phyloP scores from a whole-genome alignment of 2,888 invertebrate genomes.

The Plutella xylostella region DNA sequence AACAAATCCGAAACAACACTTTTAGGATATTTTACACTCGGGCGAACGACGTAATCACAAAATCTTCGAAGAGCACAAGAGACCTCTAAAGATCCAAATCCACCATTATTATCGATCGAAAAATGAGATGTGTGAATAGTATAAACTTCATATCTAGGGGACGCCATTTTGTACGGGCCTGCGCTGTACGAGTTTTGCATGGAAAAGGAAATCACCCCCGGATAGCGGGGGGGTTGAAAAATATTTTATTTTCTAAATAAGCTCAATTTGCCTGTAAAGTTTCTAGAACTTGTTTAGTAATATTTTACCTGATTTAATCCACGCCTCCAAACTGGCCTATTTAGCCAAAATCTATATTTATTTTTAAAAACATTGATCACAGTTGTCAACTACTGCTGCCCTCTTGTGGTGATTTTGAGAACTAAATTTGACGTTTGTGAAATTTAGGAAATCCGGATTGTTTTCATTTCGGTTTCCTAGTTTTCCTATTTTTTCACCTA shows the following conservation, averaged over 20 bases:
- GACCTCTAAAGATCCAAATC: slow-evolving; percentile 61
- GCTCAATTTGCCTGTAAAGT: slow-evolving; percentile 1
- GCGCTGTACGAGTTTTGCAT: slow-evolving; percentile 69
- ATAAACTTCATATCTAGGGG: slow-evolving; percentile 63
- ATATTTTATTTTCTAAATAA: slow-evolving; percentile 29
- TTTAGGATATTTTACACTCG: slow-evolving; percentile 53
- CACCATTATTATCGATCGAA: slow-evolving; percentile 76
- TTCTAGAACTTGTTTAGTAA: slow-evolving; percentile 16
- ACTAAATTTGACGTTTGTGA: slow-evolving; percentile 41
- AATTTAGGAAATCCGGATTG: no score
- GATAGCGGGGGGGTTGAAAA: slow-evolving; percentile 50
- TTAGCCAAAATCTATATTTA: slow-evolving; percentile 47
- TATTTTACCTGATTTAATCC: slow-evolving; percentile 31
- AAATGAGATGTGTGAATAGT: slow-evolving; percentile 56
- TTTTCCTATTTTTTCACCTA: no score
- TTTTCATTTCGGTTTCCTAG: no score
- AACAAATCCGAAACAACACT: slow-evolving; percentile 61
- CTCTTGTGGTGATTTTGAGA: slow-evolving; percentile 40
- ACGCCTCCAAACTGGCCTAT: slow-evolving; percentile 21
- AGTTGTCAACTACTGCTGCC: slow-evolving; percentile 47
- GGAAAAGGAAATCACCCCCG: slow-evolving; percentile 66
- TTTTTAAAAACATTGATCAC: slow-evolving; percentile 63
- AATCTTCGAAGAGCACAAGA: slow-evolving; percentile 51
- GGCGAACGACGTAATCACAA: slow-evolving; percentile 50
- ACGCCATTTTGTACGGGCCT: slow-evolving; percentile 79